phyloP scores from a whole-genome alignment of 2,113 vertebrate genomes.

The Ellobius talpinus region DNA sequence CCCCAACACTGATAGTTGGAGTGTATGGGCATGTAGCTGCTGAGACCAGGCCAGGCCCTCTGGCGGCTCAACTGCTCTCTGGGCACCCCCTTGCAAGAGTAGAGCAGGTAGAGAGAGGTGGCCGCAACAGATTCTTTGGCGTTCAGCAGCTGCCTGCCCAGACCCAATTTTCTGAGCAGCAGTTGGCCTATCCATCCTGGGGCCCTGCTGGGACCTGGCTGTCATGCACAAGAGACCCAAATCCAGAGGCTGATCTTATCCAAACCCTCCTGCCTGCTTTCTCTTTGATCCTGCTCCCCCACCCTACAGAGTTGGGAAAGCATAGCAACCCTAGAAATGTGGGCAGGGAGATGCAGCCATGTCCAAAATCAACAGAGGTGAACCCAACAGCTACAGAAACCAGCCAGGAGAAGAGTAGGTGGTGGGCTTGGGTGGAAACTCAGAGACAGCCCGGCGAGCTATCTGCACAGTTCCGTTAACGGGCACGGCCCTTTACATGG shows the following conservation, averaged over 20 bases:
- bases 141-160: too few relatives aligned
- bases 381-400: background rate
- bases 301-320: background rate
- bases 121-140: background rate
- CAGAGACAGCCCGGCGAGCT: background rate
- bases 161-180: background rate
- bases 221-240: background rate
- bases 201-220: background rate
- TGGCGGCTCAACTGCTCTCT: background rate
- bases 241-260: background rate
- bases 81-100: background rate
- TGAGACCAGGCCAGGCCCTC: background rate
- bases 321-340: background rate
- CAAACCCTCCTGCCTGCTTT: background rate
- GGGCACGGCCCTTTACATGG: background rate
- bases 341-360: background rate
- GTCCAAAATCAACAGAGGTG: background rate
- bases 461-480: too few relatives aligned
- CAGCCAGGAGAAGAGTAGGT: background rate
- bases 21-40: fast-evolving
- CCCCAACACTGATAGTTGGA: fast-evolving
- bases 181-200: background rate
- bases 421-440: background rate
- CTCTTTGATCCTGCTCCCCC: background rate
- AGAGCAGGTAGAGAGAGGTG: background rate